Evolutionary conservation across 1,140 invertebrate genomes (phyloP), one percentile per base, ranked within the genome.

Genomic region (Drusus annulatus): DNA sequence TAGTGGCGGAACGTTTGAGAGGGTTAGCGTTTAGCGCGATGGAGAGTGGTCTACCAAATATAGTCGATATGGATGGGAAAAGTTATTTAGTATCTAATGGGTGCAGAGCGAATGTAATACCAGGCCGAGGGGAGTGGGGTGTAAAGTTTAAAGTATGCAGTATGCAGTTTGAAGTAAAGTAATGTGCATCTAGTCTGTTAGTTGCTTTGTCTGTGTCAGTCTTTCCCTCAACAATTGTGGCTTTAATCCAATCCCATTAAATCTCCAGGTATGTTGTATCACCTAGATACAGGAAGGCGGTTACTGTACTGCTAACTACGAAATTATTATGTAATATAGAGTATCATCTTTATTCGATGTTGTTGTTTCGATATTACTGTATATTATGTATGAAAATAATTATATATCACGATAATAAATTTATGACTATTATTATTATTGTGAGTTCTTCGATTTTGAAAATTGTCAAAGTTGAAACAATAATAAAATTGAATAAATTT

Each of bases 351-450:
- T 83, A 77, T 83, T 83, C 80, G 78, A 80, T 83, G 82, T 83
- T 82, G 81, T 80, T 83, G 76, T 83, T 83, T 79, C 77, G 62
- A 83, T 81, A 81, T 83, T 78, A 74, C 74, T 78, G 23, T 80
- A 79, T 76, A 76, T 68, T 51, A 76, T 80, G 52, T 83, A 25
- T 80, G 50, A 77, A 80, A 74, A 73, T 52, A 71, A 71, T 75
- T 62, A 50, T 76, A 76, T 50, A 76, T 76, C 54, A 76, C 60
- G 54, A 76, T 76, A 63, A 63, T 78, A 78, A 65, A 78, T 78
- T 78, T 28, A 76, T 62, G n/a, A 79, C 45, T 63, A 63, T 63
- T 63, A 62, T 63, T 63, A 45, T 80, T 60, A 51, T 78, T 63
- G 60, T 45, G 17, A 73, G 62, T 77, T 81, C 71, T 81, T 83